Evolutionary conservation across 2,797 vertebrate genomes (phyloP).

Genomic region (Champsocephalus esox): DNA sequence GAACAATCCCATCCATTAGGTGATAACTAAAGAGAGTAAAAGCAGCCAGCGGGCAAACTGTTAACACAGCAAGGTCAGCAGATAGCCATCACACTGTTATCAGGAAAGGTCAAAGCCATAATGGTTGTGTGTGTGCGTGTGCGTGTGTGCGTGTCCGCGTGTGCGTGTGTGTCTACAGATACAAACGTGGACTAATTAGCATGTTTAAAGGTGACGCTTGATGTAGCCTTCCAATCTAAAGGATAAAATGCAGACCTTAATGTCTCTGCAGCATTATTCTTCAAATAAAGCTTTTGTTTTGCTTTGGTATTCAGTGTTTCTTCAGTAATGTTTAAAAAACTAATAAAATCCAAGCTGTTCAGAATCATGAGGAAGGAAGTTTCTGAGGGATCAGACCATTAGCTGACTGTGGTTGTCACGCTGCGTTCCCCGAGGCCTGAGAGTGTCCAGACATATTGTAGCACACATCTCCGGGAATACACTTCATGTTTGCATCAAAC

Average conservation of each 20-base stretch:
- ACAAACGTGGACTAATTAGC: constrained; percentile 19
- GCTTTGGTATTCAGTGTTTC: constrained; percentile 10
- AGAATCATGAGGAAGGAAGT: constrained; percentile 16
- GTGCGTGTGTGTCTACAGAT: neutral
- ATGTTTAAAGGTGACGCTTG: constrained; percentile 22
- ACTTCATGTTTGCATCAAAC: neutral
- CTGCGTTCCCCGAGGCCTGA: constrained; percentile 16
- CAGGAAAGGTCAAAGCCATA: constrained; percentile 59
- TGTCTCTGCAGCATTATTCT: neutral
- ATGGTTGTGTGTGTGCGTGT: constrained; percentile 31
- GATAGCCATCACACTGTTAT: constrained; percentile 70
- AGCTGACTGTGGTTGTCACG: constrained; percentile 12
- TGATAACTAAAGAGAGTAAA: constrained; percentile 46
- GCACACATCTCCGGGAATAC: neutral
- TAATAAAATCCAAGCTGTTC: constrained; percentile 10
- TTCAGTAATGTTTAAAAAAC: constrained; percentile 13
- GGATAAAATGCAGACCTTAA: neutral
- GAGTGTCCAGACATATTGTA: constrained; percentile 7
- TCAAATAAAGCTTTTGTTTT: constrained; percentile 14
- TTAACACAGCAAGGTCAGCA: constrained; percentile 71
- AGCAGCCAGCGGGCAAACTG: constrained; percentile 55
- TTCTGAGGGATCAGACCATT: constrained; percentile 8
- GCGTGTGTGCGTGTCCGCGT: no score
- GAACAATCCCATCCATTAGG: constrained; percentile 57
- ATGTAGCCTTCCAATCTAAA: constrained; percentile 1